These are phyloP conservation scores for Melanerpes aurifrons DNA, from an alignment of 2,113 vertebrate genomes.

Conservation along the genomic window DNA sequence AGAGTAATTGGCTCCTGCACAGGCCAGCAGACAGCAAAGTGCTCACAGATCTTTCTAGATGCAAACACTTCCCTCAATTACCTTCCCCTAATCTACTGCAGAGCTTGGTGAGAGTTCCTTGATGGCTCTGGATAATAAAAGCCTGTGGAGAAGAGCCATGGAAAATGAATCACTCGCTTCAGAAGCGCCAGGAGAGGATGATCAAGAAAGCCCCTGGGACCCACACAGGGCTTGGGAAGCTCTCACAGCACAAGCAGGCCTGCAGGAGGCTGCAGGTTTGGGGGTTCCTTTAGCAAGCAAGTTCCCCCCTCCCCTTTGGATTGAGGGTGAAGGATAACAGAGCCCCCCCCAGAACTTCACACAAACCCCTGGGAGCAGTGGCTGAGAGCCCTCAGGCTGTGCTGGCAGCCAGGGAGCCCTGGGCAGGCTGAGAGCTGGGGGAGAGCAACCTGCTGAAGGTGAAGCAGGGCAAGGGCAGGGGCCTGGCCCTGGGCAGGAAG, in stretches of 20 bases:
- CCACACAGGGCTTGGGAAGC: neutral
- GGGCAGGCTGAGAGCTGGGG: no score
- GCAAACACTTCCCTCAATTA: constrained; percentile 61
- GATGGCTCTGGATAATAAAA: constrained; percentile 45
- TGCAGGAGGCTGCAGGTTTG: fast-evolving
- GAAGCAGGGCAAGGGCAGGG: no score
- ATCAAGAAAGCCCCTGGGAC: neutral
- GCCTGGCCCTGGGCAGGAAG: no score
- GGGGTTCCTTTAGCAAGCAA: neutral
- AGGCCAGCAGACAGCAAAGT: constrained; percentile 65
- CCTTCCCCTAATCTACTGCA: constrained; percentile 55
- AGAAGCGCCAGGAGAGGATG: neutral
- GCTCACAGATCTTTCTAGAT: constrained; percentile 57
- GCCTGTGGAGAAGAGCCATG: neutral
- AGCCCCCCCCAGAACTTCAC: neutral
- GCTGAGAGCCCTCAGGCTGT: no score
- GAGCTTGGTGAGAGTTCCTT: constrained; percentile 49
- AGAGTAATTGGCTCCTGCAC: constrained; percentile 68
- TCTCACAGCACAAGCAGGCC: neutral
- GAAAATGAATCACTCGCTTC: neutral
- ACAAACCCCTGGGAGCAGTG: neutral
- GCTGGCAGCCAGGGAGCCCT: no score
- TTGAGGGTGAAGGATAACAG: neutral
- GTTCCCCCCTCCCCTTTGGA: neutral
- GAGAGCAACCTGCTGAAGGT: no score